Evolutionary conservation across 1,140 invertebrate species (phyloP).

Genomic region (Bombus confusus): DNA sequence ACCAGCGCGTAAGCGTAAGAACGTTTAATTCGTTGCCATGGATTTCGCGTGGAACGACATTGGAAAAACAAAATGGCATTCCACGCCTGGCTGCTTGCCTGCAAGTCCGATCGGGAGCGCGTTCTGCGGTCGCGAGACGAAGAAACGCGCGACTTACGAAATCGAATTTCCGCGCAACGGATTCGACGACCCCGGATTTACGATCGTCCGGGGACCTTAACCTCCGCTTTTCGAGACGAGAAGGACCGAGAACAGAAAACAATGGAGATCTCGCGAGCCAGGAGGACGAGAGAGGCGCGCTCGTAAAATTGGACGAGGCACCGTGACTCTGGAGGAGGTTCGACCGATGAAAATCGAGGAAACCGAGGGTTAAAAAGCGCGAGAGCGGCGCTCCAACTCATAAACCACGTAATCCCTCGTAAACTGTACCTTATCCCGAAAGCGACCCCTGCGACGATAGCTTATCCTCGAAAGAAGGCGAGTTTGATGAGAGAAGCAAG

Average conservation of each 20-base stretch:
- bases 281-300: slow-evolving; percentile 21
- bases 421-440: slow-evolving; percentile 71
- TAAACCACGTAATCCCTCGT: slow-evolving; percentile 79
- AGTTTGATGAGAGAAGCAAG: slow-evolving; percentile 53
- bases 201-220: background rate
- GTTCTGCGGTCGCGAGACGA: background rate
- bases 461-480: slow-evolving; percentile 55
- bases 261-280: background rate
- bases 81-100: too few species aligned
- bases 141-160: background rate
- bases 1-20: too few species aligned
- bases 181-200: background rate
- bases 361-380: background rate
- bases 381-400: slow-evolving; percentile 64
- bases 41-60: too few species aligned
- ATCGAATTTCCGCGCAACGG: background rate
- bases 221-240: background rate
- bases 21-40: too few species aligned
- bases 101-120: too few species aligned
- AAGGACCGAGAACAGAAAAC: background rate
- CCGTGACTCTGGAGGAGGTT: slow-evolving; percentile 41
- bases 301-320: slow-evolving; percentile 62
- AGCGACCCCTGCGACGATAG: slow-evolving; percentile 40
- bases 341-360: slow-evolving; percentile 38
- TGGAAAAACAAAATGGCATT: too few species aligned